Evolutionary conservation across 2,888 invertebrate species (phyloP).

Genomic region (Drosophila leonis): DNA sequence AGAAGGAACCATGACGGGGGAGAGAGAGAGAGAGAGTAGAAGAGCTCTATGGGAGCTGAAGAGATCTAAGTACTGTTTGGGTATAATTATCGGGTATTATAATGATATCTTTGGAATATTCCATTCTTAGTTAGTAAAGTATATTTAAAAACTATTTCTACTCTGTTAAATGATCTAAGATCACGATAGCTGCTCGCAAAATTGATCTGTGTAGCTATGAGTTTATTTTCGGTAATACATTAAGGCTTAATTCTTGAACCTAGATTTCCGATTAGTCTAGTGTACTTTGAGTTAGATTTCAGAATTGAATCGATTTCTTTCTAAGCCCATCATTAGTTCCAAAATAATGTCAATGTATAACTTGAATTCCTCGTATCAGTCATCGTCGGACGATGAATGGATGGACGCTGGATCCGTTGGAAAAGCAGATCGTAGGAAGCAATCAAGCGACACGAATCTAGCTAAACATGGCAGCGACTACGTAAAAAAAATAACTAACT

Average conservation of each 20-base stretch:
- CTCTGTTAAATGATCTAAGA: too few relatives aligned
- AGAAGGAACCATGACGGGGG: slow-evolving; percentile 10
- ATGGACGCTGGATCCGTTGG: neutral
- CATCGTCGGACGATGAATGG: neutral
- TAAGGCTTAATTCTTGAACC: too few relatives aligned
- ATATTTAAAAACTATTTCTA: neutral
- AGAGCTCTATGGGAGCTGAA: neutral
- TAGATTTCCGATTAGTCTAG: too few relatives aligned
- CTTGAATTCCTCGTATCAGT: neutral
- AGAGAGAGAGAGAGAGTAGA: neutral
- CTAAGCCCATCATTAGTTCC: neutral
- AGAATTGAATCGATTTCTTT: neutral
- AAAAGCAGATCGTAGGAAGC: too few relatives aligned
- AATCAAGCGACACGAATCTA: neutral
- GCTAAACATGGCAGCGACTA: neutral
- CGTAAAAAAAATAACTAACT: neutral
- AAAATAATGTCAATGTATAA: neutral
- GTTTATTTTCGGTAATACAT: too few relatives aligned
- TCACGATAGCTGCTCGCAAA: too few relatives aligned
- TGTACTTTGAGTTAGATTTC: neutral
- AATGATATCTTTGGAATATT: neutral
- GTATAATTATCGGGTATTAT: neutral
- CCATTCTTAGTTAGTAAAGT: neutral
- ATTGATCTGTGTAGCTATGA: neutral
- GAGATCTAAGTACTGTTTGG: neutral